These are phyloP conservation scores for Glaucidium brasilianum DNA, from an alignment of 2,113 vertebrate species.

Conservation along the genomic window DNA sequence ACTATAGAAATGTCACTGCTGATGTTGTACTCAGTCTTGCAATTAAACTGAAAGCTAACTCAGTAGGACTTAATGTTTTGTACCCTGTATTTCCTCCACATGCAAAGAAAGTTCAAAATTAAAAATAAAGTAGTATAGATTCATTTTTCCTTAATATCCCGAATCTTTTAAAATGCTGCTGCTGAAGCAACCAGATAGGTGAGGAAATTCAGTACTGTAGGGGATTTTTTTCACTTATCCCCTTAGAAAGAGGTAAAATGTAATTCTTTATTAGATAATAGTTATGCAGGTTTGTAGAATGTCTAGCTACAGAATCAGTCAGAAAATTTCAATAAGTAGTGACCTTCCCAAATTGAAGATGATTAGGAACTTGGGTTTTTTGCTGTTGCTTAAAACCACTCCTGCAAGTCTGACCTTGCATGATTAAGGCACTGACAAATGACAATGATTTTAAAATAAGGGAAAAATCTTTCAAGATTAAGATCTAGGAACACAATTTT, in stretches of 20 bases:
- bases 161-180: neutral
- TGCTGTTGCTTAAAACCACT: neutral
- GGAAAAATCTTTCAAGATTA: neutral
- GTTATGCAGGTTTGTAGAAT: neutral
- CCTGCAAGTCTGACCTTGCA: neutral
- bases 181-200: neutral
- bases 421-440: neutral
- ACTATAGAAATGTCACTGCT: fast-evolving
- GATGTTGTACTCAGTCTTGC: neutral
- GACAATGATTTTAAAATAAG: neutral
- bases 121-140: neutral
- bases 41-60: neutral
- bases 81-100: neutral
- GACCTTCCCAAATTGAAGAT: neutral
- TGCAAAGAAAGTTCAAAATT: neutral
- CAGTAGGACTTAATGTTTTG: neutral
- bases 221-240: neutral
- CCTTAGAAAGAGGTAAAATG: neutral
- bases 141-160: neutral
- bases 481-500: neutral
- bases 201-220: neutral
- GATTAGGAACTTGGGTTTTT: fast-evolving
- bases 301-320: neutral
- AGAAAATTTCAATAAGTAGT: neutral
- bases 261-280: neutral